A percentile compares a stretch with the other conserved stretches of the same genome.
Evolutionary conservation across 2,797 vertebrate genomes (phyloP).

Genomic region (Coracias cyanogaster): DNA sequence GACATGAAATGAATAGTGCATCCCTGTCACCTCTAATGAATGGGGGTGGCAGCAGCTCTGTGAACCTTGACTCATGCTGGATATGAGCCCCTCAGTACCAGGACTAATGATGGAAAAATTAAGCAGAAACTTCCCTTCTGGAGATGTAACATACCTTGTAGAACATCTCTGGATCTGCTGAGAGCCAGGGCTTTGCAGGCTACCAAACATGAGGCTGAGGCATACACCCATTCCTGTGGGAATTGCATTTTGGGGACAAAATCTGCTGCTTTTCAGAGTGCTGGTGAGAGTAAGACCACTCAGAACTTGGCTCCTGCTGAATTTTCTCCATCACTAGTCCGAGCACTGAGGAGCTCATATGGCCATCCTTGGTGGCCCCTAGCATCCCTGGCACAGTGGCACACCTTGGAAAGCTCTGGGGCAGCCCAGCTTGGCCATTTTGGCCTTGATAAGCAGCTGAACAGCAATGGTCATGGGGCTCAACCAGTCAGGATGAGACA

Average conservation of each 20-base stretch:
- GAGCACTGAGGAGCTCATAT: neutral
- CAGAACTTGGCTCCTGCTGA: neutral
- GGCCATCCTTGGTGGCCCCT: neutral
- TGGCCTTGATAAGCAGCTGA: neutral
- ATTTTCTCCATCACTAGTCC: neutral
- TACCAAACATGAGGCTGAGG: neutral
- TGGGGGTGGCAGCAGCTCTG: neutral
- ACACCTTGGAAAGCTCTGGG: neutral
- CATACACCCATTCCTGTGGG: neutral
- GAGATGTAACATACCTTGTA: neutral
- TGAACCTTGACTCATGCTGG: neutral
- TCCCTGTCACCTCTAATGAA: neutral
- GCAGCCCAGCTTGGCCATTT: neutral
- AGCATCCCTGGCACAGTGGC: neutral
- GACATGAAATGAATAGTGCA: neutral
- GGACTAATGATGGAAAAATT: neutral
- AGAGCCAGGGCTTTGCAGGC: neutral
- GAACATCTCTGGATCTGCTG: neutral
- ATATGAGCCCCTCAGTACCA: neutral
- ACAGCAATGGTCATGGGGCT: neutral
- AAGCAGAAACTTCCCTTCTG: neutral
- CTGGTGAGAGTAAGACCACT: neutral
- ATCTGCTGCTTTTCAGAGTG: neutral
- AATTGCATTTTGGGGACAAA: neutral
- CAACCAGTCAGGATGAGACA: rapidly evolving